Evolutionary conservation across 2,888 invertebrate genomes (phyloP), one percentile per base, ranked within the genome.

Genomic region (Stenchaetothrips biformis): DNA sequence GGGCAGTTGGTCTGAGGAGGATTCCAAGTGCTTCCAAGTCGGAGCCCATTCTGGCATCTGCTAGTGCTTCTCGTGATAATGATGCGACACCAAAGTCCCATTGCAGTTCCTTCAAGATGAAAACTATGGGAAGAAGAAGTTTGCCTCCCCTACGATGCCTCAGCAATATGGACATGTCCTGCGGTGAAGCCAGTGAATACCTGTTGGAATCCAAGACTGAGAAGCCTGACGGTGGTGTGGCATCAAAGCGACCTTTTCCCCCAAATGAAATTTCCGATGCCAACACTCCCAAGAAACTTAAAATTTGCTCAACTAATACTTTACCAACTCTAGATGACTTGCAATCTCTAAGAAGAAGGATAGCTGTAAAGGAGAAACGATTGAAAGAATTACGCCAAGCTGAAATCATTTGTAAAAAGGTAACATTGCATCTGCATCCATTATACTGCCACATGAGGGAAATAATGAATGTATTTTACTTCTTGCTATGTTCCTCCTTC

Each of bases 381-480:
- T 25, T 74, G 2, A 74, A 74, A 11, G 67, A 74, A 25, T 25
- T 74, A n/a, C 21, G 7, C 11, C 67, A 74, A 25, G 67, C 67
- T 21, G 21, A 74, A 21, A 25, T 74, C 11, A 21, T 74, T 74
- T 21, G 67, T 74, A 74, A 74, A 8, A 74, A 74, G 67, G 67
- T 74, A 74, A 3, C 9, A 59, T 18, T 18, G 13, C 16, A 13
- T 13, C 16, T 59, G 13, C 16, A 13, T 13, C 16, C 16, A 18
- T 13, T 13, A 59, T 18, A 6, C 6, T 13, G 13, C 18, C 13
- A 6, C 18, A 59, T 59, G 87, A 89, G 83, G 0, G 18, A 13
- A 18, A 16, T 18, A 59, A 13, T 13, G 0, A 18, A 6, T 6
- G 18, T 18, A 59, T 16, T 18, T 13, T 18, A 59, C 59, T 13